These are phyloP conservation scores for Nemotelus pantherinus DNA, from an alignment of 2,888 invertebrate species.

Conservation along the genomic window DNA sequence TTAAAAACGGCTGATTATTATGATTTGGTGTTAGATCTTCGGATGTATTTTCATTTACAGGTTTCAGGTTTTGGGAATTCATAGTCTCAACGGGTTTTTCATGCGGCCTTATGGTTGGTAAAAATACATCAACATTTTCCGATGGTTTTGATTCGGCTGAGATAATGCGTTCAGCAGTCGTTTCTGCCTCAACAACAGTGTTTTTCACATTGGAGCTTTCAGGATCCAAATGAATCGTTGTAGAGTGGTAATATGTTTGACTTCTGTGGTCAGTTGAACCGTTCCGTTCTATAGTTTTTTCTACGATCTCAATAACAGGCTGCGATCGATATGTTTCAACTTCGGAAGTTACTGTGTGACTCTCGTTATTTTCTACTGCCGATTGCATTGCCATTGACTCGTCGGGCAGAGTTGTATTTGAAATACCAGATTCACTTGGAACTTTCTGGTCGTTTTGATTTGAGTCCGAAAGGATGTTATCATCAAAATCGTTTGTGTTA, in stretches of 20 bases:
- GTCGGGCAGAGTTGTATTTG: not conserved
- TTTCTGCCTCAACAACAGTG: not conserved
- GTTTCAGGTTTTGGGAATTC: too few relatives aligned
- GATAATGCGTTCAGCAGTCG: not conserved
- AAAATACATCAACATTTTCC: not conserved
- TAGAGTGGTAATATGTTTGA: conserved; percentile 11
- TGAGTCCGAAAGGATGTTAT: conserved; percentile 22
- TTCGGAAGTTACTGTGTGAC: not conserved
- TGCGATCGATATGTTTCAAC: conserved; percentile 51
- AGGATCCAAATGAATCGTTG: not conserved
- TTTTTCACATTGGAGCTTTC: not conserved
- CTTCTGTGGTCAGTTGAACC: not conserved
- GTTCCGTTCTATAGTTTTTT: conserved; percentile 64
- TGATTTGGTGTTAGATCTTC: too few relatives aligned
- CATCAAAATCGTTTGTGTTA: not conserved
- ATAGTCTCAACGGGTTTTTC: too few relatives aligned
- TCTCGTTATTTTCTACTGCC: not conserved
- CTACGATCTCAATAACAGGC: conserved; percentile 65
- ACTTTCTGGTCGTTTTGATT: conserved; percentile 20
- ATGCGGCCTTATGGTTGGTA: not conserved
- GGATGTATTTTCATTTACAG: too few relatives aligned
- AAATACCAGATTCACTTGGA: not conserved
- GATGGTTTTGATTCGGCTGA: not conserved
- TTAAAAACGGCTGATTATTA: too few relatives aligned
- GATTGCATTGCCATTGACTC: conserved; percentile 63